Conservation (phyloP, 2,113 vertebrate species). For the Benitochromis conjunctus region DNA sequence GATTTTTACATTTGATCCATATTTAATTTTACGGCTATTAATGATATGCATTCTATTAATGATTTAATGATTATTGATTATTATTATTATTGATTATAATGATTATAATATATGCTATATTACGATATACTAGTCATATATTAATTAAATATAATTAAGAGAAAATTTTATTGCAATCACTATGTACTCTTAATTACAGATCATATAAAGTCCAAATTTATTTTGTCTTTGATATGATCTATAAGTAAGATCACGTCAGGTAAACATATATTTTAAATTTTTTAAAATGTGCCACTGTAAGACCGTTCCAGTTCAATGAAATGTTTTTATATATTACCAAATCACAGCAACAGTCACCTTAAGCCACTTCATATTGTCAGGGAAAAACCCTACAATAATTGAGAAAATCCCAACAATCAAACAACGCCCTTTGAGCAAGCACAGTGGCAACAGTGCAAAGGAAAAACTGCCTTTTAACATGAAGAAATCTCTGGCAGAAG, state of each 20-base stretch:
- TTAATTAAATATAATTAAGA: not conserved
- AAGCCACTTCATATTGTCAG: not conserved
- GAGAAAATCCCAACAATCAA: not conserved
- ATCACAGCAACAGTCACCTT: accelerated
- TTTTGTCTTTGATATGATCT: not conserved
- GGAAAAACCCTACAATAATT: not conserved
- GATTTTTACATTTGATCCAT: not conserved
- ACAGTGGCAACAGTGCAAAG: not conserved
- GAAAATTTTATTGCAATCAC: not conserved
- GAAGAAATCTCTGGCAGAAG: not conserved
- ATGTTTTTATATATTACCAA: not conserved
- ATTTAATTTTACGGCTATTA: not conserved
- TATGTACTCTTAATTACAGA: not conserved
- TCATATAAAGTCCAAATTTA: not conserved
- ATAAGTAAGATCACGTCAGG: not conserved
- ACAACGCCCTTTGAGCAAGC: not conserved
- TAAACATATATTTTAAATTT: not conserved
- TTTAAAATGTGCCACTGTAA: not conserved
- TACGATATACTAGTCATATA: not conserved
- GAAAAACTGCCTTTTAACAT: not conserved
- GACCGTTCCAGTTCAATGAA: not conserved
- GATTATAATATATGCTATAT: not conserved
- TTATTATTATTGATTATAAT: no score
- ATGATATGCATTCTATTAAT: not conserved
- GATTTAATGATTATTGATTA: not conserved